Evolutionary conservation across 2,797 vertebrate species (phyloP).

Genomic region (Sciurus carolinensis): DNA sequence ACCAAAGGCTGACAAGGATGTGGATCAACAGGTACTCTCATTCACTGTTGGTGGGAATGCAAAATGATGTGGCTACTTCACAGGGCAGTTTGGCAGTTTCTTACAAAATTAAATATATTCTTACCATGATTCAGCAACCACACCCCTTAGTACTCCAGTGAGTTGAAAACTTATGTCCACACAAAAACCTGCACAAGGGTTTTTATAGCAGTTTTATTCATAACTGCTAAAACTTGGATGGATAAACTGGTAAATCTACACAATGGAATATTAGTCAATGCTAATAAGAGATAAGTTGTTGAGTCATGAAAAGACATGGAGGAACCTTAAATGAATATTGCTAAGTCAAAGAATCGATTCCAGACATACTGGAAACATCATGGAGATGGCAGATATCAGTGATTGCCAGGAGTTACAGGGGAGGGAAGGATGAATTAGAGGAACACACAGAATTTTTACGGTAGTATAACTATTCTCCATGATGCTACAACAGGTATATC

Average conservation of each 20-base stretch:
- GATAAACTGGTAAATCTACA: neutral
- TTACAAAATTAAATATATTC: neutral
- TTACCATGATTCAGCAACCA: neutral
- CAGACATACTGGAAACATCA: neutral
- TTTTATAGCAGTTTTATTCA: neutral
- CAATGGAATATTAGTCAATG: neutral
- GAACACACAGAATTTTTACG: neutral
- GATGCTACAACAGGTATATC: neutral
- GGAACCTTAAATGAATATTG: neutral
- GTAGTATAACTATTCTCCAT: neutral
- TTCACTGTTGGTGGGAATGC: neutral
- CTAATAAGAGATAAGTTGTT: neutral
- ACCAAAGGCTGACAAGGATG: neutral
- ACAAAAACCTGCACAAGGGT: neutral
- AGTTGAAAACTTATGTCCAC: neutral
- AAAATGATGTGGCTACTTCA: neutral
- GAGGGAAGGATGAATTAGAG: neutral
- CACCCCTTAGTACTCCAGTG: neutral
- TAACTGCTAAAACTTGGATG: neutral
- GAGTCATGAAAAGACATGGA: neutral
- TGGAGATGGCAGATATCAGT: neutral
- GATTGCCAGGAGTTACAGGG: neutral
- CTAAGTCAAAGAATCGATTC: neutral
- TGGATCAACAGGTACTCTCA: neutral
- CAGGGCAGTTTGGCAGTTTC: neutral